Evolutionary conservation across 1,140 invertebrate species (phyloP), one percentile per base, ranked within the genome.

Genomic region (Euura saliciscinereae): DNA sequence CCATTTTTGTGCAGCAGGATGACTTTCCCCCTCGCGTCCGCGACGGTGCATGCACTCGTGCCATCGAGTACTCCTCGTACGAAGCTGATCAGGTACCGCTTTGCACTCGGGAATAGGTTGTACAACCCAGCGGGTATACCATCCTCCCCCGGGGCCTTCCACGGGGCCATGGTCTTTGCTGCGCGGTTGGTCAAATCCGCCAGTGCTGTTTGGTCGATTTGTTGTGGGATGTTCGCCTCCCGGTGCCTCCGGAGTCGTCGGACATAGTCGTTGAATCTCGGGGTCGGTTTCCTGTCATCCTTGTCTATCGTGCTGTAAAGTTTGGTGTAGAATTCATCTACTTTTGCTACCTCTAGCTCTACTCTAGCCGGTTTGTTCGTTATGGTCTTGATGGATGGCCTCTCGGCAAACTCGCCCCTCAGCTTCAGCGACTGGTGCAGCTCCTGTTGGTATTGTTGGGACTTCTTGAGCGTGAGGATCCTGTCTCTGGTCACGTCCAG

Each of bases 61-160:
- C 70, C 75, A 3, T 7, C 7, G 3, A 75, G 4, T 1, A 45
- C 68, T 2, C 67, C 28, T 4, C 11, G 44, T 5, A 73, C 65
- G 43, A 46, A 71, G 5, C 43, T 2, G 10, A 51, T 28, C 7
- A 76, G 66, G 66, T 71, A 76, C 43, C 44, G 11, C 43, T 42
- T 71, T 2, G 73, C 75, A 0, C 65, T 70, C 6, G 66, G 70
- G 11, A 76, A 44, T 8, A 70, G 28, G 43, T 76, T 76, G 65
- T 74, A 76, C 2, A 71, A 28, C 4, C 43, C 73, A 0, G 64
- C 59, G 0, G 75, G 73, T n/a, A 74, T 70, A 3, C 59, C 71
- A 46, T 75, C 74, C 43, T 45, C 11, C 6, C 75, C 75, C 3
- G 72, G 69, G 2, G 72, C 69, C 65, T 76, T 76, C 75, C 75